Conservation (phyloP, 2,113 vertebrate species). For the Plestiodon gilberti region DNA sequence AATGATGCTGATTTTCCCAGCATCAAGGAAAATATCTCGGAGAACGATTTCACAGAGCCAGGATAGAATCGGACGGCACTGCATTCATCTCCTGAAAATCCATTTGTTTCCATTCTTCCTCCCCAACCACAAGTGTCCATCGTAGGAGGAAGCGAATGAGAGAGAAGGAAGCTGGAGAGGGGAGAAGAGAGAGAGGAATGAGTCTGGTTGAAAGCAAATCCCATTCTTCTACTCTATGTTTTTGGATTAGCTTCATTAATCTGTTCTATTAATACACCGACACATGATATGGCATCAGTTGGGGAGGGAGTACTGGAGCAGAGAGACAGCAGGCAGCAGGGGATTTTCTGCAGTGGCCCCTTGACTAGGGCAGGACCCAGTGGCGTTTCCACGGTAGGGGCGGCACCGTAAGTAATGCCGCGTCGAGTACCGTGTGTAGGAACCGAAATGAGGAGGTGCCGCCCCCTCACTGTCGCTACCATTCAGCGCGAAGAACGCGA, state of each 20-base stretch:
- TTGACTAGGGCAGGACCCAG: background rate
- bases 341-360: background rate
- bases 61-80: slow-evolving; percentile 29
- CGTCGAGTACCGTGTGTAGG: no score
- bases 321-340: no score
- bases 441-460: no score
- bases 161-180: slow-evolving; percentile 64
- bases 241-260: no score
- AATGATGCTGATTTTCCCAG: no score
- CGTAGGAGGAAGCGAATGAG: slow-evolving; percentile 16
- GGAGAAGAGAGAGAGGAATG: background rate
- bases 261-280: no score
- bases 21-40: slow-evolving; percentile 51
- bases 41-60: slow-evolving; percentile 59
- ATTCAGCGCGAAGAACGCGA: no score
- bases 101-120: slow-evolving; percentile 49
- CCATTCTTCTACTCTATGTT: background rate
- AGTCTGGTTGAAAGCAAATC: rapidly evolving
- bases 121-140: slow-evolving; percentile 51
- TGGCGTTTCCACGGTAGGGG: no score
- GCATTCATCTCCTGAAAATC: slow-evolving; percentile 63
- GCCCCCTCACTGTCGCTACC: no score
- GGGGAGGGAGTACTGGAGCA: background rate
- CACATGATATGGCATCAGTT: background rate
- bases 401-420: no score